Conservation (phyloP, 2,888 invertebrate species). For the Altica lythri region DNA sequence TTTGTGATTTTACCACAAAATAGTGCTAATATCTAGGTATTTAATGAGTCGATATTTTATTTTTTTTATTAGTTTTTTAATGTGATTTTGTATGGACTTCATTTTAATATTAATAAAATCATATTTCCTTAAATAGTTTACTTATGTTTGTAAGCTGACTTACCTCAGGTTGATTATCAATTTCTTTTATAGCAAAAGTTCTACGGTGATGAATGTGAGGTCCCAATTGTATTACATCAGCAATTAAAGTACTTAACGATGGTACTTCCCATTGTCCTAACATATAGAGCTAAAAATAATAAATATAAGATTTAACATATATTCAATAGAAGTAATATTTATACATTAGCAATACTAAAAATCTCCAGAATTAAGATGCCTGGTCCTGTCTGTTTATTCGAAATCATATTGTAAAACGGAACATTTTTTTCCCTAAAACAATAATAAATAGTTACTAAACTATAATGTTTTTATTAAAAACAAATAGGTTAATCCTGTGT, state of each 20-base stretch:
- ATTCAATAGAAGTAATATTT: not conserved
- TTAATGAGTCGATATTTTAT: too few relatives aligned
- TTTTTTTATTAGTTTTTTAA: too few relatives aligned
- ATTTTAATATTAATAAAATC: too few relatives aligned
- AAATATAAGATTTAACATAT: not conserved
- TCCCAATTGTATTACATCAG: constrained; percentile 64
- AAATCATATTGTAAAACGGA: constrained; percentile 61
- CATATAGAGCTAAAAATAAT: constrained; percentile 62
- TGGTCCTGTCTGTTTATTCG: constrained; percentile 67
- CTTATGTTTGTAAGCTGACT: constrained; percentile 8
- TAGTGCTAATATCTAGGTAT: too few relatives aligned
- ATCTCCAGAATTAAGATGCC: constrained; percentile 56
- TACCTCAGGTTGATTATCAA: constrained; percentile 70
- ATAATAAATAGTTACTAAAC: not conserved
- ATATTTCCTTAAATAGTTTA: too few relatives aligned
- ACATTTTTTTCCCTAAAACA: constrained; percentile 28
- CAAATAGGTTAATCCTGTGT: too few relatives aligned
- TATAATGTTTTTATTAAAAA: too few relatives aligned
- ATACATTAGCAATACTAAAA: not conserved
- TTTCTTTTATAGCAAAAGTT: constrained; percentile 58
- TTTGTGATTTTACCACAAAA: too few relatives aligned
- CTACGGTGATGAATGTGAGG: constrained; percentile 62
- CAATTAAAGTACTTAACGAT: constrained; percentile 67
- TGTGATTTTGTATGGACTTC: too few relatives aligned
- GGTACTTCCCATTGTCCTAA: constrained; percentile 72